Base-by-base conservation (phyloP, 1,140 invertebrate genomes). In the Parapsyche elsis region DNA sequence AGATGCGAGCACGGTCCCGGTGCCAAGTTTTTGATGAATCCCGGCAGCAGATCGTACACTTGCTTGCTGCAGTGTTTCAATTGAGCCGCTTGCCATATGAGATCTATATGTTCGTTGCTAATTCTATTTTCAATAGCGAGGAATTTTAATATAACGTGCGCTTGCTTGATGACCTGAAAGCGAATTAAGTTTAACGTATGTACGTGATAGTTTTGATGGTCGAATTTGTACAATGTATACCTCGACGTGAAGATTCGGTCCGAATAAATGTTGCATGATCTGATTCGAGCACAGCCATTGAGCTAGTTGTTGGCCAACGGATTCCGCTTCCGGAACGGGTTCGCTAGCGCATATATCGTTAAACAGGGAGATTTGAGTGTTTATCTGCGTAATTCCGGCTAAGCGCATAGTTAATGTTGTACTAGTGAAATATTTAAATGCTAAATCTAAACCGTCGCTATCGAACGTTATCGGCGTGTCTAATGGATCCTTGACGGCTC, bases 391-490 rank as follows among this genome's bases (percentile, higher is more conserved):
- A 83, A 98, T 95, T 9, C 92, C 92, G 23, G 96, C 94, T 70
- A 99, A 86, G 78, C 97, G 89, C 94, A 98, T 97, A 0, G 97
- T 98, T 53, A 99, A 86, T 0, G 97, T 98, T 71, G 94, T 94
- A 71, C 96, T 97, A 61, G 94, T 97, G 85, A 98, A 98, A 87
- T 98, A 98, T 87, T 98, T 98, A 85, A 97, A 97, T 19, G 97
- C 96, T 79, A 98, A 87, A 80, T 96, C 94, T 24, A 99, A 87
- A 0, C 96, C 97, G 87, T 98, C 96, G 14, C 91, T 90, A 87
- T 98, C 97, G 86, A 97, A 97, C 5, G 93, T 93, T 30, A 96
- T 88, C 21, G 95, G 95, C 0, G 95, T 92, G 86, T 97, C 96
- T 45, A 97, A 89, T 0, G 96, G 95, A 89, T 98, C 96, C 85